phyloP scores from a whole-genome alignment of 2,888 invertebrate genomes.

The Margaritifera margaritifera region DNA sequence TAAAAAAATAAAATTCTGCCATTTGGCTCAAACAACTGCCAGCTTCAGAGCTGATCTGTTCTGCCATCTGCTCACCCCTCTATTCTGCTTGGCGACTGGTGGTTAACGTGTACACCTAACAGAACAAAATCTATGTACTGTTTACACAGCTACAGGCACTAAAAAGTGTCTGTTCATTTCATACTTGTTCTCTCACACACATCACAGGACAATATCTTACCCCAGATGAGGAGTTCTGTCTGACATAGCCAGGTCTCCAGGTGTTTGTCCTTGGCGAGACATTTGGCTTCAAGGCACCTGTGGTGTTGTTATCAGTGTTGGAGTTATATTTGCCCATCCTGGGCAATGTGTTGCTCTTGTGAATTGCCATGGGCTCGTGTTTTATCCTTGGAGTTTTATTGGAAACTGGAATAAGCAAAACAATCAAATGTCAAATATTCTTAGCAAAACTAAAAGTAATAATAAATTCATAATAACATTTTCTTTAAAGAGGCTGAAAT shows the following conservation, averaged over 20 bases:
- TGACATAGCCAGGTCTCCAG: constrained; percentile 23
- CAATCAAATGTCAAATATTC: neutral
- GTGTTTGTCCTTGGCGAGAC: constrained; percentile 34
- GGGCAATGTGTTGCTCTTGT: constrained; percentile 61
- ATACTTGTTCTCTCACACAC: too few species aligned
- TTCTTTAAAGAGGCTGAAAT: constrained; percentile 16
- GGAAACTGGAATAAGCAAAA: constrained; percentile 39
- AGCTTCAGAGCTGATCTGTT: too few species aligned
- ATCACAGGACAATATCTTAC: constrained; percentile 5
- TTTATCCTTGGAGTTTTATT: constrained; percentile 54
- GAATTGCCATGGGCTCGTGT: constrained; percentile 55
- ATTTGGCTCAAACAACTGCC: too few species aligned
- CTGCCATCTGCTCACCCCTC: too few species aligned
- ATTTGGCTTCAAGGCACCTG: constrained; percentile 13
- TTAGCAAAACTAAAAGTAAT: neutral
- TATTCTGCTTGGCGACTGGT: too few species aligned
- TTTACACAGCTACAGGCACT: too few species aligned
- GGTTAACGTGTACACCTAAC: too few species aligned
- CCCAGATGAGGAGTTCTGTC: constrained; percentile 29
- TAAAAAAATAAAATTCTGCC: too few species aligned
- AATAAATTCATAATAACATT: constrained; percentile 6
- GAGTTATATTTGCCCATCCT: constrained; percentile 30
- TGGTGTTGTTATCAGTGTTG: constrained; percentile 12
- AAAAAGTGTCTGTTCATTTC: too few species aligned
- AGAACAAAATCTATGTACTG: too few species aligned